Percentiles rank a stretch among this genome's conserved stretches.
phyloP scores from a whole-genome alignment of 2,797 vertebrate genomes.

The Scyliorhinus canicula region DNA sequence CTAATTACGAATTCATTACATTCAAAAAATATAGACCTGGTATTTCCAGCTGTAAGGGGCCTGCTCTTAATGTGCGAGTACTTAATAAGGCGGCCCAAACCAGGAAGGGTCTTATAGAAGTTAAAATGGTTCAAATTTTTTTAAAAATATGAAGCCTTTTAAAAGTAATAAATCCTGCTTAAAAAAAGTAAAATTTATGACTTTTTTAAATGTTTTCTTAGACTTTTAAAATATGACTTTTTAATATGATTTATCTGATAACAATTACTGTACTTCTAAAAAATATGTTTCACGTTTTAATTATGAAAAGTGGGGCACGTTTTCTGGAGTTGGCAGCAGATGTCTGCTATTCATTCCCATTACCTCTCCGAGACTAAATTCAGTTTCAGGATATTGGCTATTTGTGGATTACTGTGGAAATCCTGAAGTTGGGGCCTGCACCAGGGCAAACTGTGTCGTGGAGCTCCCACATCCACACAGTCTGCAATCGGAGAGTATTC shows the following conservation, averaged over 20 bases:
- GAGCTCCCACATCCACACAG: background rate
- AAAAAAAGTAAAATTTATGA: background rate
- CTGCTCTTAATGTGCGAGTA: background rate
- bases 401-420: too few species aligned
- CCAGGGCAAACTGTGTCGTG: background rate
- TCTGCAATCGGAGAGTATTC: background rate
- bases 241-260: background rate
- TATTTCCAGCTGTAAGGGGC: background rate
- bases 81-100: background rate
- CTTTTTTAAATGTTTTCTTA: background rate
- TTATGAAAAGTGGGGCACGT: background rate
- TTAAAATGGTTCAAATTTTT: background rate
- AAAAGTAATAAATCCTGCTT: background rate
- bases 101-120: background rate
- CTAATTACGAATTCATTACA: background rate
- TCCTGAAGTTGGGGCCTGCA: background rate
- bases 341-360: background rate
- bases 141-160: background rate
- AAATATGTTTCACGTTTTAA: background rate
- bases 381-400: too few species aligned
- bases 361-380: background rate
- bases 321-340: background rate
- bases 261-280: background rate
- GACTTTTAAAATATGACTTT: background rate
- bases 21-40: background rate